These are phyloP conservation scores for Lissocephala sabroskyi DNA, from an alignment of 2,888 invertebrate species.

Conservation along the genomic window DNA sequence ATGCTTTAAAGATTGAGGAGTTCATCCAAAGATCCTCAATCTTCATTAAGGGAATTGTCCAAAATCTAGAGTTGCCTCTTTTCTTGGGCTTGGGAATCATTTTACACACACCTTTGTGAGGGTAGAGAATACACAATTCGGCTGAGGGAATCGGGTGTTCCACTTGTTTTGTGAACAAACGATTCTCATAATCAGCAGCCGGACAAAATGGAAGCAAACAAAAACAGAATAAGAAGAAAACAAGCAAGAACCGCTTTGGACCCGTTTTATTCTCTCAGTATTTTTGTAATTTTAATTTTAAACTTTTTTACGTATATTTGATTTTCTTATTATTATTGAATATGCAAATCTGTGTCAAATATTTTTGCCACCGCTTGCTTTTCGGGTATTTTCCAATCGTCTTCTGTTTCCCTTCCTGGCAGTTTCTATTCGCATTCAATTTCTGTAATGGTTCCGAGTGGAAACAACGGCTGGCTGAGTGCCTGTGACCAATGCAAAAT, in stretches of 20 bases:
- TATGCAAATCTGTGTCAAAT: constrained; percentile 22
- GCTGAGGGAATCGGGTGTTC: no score
- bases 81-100: no score
- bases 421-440: not conserved
- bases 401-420: not conserved
- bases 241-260: constrained; percentile 28
- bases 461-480: no score
- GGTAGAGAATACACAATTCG: no score
- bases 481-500: no score
- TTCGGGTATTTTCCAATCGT: not conserved
- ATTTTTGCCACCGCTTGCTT: not conserved
- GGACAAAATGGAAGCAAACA: constrained; percentile 11
- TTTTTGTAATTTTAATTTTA: no score
- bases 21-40: not conserved
- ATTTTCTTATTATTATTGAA: constrained; percentile 7
- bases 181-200: constrained; percentile 33
- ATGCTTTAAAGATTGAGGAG: no score
- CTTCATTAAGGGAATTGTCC: not conserved
- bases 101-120: no score
- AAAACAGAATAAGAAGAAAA: constrained; percentile 10
- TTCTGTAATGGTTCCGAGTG: no score
- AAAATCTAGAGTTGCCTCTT: no score
- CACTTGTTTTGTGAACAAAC: no score
- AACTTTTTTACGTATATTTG: no score
- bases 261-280: constrained; percentile 6